These are phyloP conservation scores for Lathamus discolor DNA, from an alignment of 2,113 vertebrate species.

Conservation along the genomic window DNA sequence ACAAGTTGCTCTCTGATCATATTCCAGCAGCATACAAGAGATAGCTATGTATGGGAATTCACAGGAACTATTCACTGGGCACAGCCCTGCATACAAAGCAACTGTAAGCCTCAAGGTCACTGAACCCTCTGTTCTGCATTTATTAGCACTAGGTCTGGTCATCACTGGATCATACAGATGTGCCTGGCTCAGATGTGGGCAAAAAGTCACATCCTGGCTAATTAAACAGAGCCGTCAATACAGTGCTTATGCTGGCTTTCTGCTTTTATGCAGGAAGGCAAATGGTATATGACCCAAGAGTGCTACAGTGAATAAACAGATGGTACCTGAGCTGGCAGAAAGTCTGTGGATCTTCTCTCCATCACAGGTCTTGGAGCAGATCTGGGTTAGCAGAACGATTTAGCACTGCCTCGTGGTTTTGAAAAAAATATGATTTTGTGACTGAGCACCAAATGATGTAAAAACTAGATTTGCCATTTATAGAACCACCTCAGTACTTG, in stretches of 20 bases:
- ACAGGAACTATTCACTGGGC: not conserved
- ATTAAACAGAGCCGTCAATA: not conserved
- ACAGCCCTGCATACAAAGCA: not conserved
- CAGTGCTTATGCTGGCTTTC: not conserved
- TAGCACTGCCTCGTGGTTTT: rapidly evolving
- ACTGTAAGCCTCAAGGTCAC: not conserved
- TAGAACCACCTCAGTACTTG: no score
- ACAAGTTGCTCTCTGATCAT: not conserved
- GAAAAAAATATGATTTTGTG: not conserved
- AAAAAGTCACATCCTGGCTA: not conserved
- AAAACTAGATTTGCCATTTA: not conserved
- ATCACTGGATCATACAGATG: not conserved
- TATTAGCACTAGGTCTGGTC: not conserved
- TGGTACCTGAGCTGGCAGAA: not conserved
- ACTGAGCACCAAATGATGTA: not conserved
- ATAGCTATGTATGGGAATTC: not conserved
- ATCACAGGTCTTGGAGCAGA: not conserved
- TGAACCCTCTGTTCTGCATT: not conserved
- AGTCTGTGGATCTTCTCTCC: not conserved
- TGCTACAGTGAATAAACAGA: not conserved
- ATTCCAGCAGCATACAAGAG: not conserved
- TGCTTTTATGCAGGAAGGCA: not conserved
- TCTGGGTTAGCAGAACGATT: not conserved
- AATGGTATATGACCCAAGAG: not conserved
- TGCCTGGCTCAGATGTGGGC: not conserved